Evolutionary conservation across 2,113 vertebrate species (phyloP).

Genomic region (Cygnus atratus): DNA sequence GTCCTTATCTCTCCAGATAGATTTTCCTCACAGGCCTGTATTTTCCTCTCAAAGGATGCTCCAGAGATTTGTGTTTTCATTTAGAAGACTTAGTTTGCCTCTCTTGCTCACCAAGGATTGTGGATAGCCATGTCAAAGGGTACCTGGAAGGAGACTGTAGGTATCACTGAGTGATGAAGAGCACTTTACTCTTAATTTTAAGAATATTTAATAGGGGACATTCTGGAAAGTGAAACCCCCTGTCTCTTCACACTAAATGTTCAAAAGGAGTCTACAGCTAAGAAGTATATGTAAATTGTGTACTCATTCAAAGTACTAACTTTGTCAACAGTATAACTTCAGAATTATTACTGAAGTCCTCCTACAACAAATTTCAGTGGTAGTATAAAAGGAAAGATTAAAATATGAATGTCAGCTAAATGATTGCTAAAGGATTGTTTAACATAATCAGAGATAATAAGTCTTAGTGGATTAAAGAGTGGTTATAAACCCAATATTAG

Average conservation of each 20-base stretch:
- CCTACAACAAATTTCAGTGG: neutral
- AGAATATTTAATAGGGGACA: neutral
- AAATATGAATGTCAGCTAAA: neutral
- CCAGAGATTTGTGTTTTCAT: neutral
- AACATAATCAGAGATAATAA: conserved; percentile 5
- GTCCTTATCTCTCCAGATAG: neutral
- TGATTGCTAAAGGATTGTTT: neutral
- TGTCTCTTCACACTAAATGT: neutral
- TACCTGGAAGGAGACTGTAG: neutral
- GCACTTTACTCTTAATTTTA: neutral
- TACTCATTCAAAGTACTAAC: neutral
- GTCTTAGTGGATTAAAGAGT: neutral
- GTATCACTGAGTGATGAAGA: neutral
- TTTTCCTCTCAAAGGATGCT: neutral
- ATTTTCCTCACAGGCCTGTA: too few species aligned
- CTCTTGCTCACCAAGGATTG: neutral
- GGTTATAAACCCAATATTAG: neutral
- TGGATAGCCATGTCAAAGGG: neutral
- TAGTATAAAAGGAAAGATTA: neutral
- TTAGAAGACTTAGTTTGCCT: neutral
- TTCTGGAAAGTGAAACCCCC: neutral
- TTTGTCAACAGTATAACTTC: neutral
- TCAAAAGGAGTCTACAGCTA: neutral
- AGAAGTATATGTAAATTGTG: neutral
- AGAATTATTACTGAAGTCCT: neutral